Evolutionary conservation across 1,140 invertebrate genomes (phyloP), one percentile per base, ranked within the genome.

Genomic region (Oscheius sp.): DNA sequence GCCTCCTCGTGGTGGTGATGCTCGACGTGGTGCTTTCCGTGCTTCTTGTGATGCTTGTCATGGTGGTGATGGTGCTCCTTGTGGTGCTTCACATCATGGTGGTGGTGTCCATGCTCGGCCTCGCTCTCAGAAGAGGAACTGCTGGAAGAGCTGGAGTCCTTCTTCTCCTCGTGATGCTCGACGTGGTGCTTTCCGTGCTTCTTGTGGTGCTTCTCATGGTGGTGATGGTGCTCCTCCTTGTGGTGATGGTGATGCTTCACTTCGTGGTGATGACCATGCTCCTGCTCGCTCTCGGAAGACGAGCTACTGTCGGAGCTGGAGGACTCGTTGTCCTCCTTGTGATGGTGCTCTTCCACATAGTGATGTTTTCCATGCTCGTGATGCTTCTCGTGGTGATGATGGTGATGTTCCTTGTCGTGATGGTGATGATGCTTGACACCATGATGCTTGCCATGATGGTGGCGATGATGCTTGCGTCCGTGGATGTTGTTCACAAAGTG

Each of bases 221-320:
- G 49, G 15, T 55, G 15, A 55, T 55, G 49, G 49, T 55, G 49
- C 28, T 55, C 49, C 49, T 7, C 23, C 23, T 55, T 55, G 49
- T 7, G 7, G 7, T 55, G 7, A 26, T 55, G 49, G 28, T 55
- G 49, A 26, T 55, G 49, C 49, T 55, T 23, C 7, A 55, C 49
- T 7, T 55, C 15, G 49, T 55, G 49, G 49, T 55, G 49, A 7
- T 55, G 49, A 15, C 23, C 28, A 23, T 55, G 49, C 49, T 55
- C 49, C 7, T 55, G 49, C 49, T 55, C 49, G 28, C 49, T 55
- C 49, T 7, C 49, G 49, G 49, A 55, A 55, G 49, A 55, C 28
- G 49, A 55, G 49, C 49, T 55, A n/a, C 38, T 42, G 38, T n/a
- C n/a, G n/a, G n/a, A n/a, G 49, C 49, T 55, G 15, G 49, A 55